Evolutionary conservation across 2,113 vertebrate genomes (phyloP), one percentile per base, ranked within the genome.

Genomic region (Bombycilla garrulus): DNA sequence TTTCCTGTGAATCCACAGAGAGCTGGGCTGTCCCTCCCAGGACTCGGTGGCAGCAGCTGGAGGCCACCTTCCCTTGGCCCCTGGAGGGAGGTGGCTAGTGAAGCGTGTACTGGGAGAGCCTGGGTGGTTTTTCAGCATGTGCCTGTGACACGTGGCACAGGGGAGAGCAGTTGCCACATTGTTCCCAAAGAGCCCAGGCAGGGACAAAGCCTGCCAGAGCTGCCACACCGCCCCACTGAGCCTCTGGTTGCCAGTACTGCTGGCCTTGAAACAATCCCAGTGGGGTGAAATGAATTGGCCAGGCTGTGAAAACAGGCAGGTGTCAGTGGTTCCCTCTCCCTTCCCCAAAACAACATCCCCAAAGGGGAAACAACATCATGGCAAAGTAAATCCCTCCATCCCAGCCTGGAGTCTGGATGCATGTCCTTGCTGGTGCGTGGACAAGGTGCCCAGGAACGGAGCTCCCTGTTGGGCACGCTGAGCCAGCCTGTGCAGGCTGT

Each of bases 141-240:
- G 45, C 40, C 23, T 45, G 40, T 72, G 62, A 70, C 74, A 62
- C 17, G 17, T 0, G 0, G 29, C 56, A 18, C 66, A 56, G 22
- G 56, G 48, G 35, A 77, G 45, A 84, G 81, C 85, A 64, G 44
- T 35, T 38, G 12, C 35, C 0, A 0, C 36, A 14, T 66, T 86
- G 51, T 81, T 91, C n/a, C 33, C 0, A 23, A 62, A 61, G 45
- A 79, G 48, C 50, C 24, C 14, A 51, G 21, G 54, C n/a, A 57
- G 28, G 12, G 28, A 82, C 67, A 93, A 81, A 93, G 15, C n/a
- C 77, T 74, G 47, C 26, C 29, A 87, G 79, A 77, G 64, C 58
- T 16, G 8, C 38, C 0, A 1, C 1, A 7, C 36, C 7, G 1
- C 60, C 16, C 64, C 25, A 3, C 20, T 2, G 2, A 18, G 18